Percentiles rank a stretch among this genome's conserved stretches.
Evolutionary conservation across 1,140 invertebrate species (phyloP).

Genomic region (Pogonomyrmex californicus): DNA sequence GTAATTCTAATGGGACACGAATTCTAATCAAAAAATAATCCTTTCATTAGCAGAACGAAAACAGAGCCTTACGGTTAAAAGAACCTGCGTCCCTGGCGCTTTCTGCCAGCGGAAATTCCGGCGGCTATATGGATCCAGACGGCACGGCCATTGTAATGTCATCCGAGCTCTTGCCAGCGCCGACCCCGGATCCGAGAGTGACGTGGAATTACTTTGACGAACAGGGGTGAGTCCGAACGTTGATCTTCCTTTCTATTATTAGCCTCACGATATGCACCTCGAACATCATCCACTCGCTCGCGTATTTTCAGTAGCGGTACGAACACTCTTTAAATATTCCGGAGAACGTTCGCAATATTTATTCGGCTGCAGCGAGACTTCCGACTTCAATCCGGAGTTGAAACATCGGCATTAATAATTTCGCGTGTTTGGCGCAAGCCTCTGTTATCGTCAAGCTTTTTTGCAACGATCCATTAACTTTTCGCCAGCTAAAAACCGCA

Average conservation of each 20-base stretch:
- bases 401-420: conserved; percentile 60
- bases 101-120: conserved; percentile 81
- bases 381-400: neutral
- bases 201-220: conserved; percentile 96
- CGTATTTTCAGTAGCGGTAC: neutral
- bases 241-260: conserved; percentile 13
- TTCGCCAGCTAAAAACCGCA: neutral
- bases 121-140: conserved; percentile 84
- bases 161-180: conserved; percentile 84
- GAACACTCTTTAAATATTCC: conserved; percentile 40
- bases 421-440: neutral
- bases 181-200: conserved; percentile 84
- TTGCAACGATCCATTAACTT: conserved; percentile 33
- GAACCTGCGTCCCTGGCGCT: conserved; percentile 86
- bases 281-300: neutral
- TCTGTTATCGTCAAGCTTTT: conserved; percentile 11
- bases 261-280: neutral
- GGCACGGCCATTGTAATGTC: conserved; percentile 83
- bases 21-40: conserved; percentile 43
- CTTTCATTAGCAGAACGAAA: conserved; percentile 88
- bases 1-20: neutral
- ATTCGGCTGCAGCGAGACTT: conserved; percentile 12
- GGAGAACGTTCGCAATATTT: conserved; percentile 44
- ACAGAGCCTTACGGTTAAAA: conserved; percentile 91
- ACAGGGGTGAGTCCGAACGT: conserved; percentile 82